Conservation (phyloP, 2,113 vertebrate species). For the Oryzias woworae region DNA sequence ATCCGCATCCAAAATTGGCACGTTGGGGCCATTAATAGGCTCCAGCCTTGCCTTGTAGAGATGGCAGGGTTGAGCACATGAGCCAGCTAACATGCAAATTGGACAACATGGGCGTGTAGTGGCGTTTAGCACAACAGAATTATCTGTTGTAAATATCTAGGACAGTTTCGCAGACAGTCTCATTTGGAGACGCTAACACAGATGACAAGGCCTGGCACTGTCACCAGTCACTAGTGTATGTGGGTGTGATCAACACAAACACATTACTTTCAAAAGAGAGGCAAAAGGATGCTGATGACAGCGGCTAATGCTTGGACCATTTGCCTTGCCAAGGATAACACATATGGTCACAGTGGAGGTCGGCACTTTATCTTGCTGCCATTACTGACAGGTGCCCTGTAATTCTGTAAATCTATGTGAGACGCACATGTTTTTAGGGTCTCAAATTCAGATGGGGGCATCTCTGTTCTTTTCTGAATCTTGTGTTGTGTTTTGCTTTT, state of each 20-base stretch:
- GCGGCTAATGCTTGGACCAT: constrained; percentile 57
- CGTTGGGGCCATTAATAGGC: constrained; percentile 61
- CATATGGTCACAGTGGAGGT: constrained; percentile 62
- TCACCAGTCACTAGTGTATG: constrained; percentile 71
- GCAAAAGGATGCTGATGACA: constrained; percentile 62
- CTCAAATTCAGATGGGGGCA: neutral
- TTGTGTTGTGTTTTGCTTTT: constrained; percentile 9
- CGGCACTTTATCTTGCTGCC: constrained; percentile 36
- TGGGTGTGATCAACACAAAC: constrained; percentile 77
- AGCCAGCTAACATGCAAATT: constrained; percentile 73
- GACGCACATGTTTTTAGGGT: neutral
- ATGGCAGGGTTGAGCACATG: constrained; percentile 42
- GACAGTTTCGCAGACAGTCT: constrained; percentile 68
- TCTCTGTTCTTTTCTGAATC: constrained; percentile 16
- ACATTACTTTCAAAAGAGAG: constrained; percentile 72
- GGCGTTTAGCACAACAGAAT: constrained; percentile 62
- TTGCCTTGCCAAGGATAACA: constrained; percentile 56
- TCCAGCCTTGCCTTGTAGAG: constrained; percentile 54
- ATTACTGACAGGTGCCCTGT: constrained; percentile 33
- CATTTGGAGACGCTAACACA: constrained; percentile 72
- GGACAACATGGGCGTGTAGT: constrained; percentile 62
- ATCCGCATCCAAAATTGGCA: constrained; percentile 66
- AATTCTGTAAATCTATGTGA: constrained; percentile 13
- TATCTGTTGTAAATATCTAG: constrained; percentile 71
- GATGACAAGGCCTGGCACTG: constrained; percentile 76